phyloP scores from a whole-genome alignment of 2,888 invertebrate genomes.

The Cistogaster globosa region DNA sequence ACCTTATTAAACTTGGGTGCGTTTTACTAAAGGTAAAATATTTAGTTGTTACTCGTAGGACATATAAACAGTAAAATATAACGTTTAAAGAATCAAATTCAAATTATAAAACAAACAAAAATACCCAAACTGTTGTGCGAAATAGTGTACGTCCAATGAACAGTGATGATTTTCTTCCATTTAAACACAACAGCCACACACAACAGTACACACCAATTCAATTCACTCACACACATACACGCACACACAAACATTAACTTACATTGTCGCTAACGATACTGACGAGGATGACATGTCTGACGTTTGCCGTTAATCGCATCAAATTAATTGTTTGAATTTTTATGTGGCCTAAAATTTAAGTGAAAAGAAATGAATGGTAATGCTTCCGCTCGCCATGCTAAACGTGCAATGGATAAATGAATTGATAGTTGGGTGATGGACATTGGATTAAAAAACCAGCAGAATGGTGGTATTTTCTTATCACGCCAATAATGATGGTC shows the following conservation, averaged over 20 bases:
- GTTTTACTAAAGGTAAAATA: too few relatives aligned
- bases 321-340: slow-evolving; percentile 72
- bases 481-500: slow-evolving; percentile 65
- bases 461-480: slow-evolving; percentile 60
- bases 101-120: too few relatives aligned
- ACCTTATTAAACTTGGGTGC: too few relatives aligned
- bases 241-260: neutral
- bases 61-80: too few relatives aligned
- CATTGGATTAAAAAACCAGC: slow-evolving; percentile 61
- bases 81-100: too few relatives aligned
- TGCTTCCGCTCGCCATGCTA: slow-evolving; percentile 32
- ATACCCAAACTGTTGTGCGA: neutral
- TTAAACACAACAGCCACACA: slow-evolving; percentile 47
- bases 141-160: slow-evolving; percentile 33
- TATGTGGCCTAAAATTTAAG: slow-evolving; percentile 66
- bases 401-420: slow-evolving; percentile 12
- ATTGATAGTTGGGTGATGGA: slow-evolving; percentile 40
- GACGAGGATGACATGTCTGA: slow-evolving; percentile 66
- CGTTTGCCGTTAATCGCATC: slow-evolving; percentile 71
- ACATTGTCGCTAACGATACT: slow-evolving; percentile 29
- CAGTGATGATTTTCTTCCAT: slow-evolving; percentile 43
- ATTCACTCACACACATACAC: neutral
- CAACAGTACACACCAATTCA: slow-evolving; percentile 3
- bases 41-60: too few relatives aligned
- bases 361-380: slow-evolving; percentile 53